Evolutionary conservation across 2,888 invertebrate genomes (phyloP), one percentile per base, ranked within the genome.

Genomic region (Ethmia dodecea): DNA sequence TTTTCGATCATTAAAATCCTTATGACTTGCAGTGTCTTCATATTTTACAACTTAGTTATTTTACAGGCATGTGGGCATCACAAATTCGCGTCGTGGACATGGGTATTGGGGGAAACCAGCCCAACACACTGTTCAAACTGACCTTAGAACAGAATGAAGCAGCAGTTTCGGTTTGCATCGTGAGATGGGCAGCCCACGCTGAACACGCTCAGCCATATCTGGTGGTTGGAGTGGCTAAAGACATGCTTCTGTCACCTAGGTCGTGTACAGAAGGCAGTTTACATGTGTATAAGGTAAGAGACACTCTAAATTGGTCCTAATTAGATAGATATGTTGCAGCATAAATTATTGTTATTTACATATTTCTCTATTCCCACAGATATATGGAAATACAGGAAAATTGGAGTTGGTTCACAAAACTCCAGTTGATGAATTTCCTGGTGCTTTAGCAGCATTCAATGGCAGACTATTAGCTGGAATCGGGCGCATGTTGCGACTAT

Each of bases 71-170:
- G 90, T 99, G 99, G 99, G 98, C 98, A 0, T 98, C 94, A 0
- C 90, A 94, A 39, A 89, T 98, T 33, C 89, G 96, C 40, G 92
- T 98, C 28, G 90, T 97, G 60, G 94, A 96, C 64, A 96, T 97
- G 42, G 92, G 94, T 34, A 87, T 53, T 1, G 59, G 70, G 18
- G 73, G 74, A 12, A 70, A 62, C 0, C 67, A 88, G 43, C 96
- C 95, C 0, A 90, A 89, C 37, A 96, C 96, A 0, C 87, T 94
- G 42, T 92, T 92, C 61, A 88, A 90, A 40, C 87, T 97, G 43
- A 89, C 94, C 27, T 86, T 99, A 25, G 95, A 96, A 45, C 99
- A 99, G 77, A 99, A 99, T 75, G 97, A 98, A 70, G 97, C 99
- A 0, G 98, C 98, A 0, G 92, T 97, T 74, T 94, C 97, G 67